Base-by-base conservation (phyloP, 2,113 vertebrate species). In the Burhinus oedicnemus region DNA sequence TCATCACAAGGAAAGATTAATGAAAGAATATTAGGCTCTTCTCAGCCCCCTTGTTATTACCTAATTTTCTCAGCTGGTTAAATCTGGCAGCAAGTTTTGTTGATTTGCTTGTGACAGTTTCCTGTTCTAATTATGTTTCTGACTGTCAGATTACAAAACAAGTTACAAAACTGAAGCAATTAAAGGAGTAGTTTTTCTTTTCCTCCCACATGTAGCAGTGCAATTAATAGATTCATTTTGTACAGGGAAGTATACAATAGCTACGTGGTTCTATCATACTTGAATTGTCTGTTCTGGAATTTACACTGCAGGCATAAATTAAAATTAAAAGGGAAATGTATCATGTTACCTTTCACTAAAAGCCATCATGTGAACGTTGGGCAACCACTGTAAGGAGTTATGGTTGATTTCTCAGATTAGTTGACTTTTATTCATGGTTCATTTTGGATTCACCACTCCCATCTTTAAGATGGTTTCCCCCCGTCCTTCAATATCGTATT, bases 61-160 rank as follows among this genome's bases (percentile, higher is more conserved):
- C n/a, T 93, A 6, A 68, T 93, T 96, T 92, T 92, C 88, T 70
- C 71, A 78, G 77, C 90, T 97, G 89, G 82, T 84, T 77, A 65
- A 79, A 78, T 78, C 60, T 66, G 89, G 54, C 75, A 88, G 69
- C 34, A 83, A 69, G 71, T 68, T 95, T 65, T 51, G 36, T 84
- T 87, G 49, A 87, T 97, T 94, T 94, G 40, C 78, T 69, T 89
- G 62, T 90, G 68, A 85, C 66, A 70, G 21, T 83, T 94, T 95
- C 70, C 62, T 87, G 47, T 95, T 83, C 22, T 87, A 69, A 72
- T 94, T 96, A 34, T 30, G 72, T 83, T 95, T 89, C 80, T 92
- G 49, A 91, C 80, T 91, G 72, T 69, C 74, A 85, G 52, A 45
- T 95, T 87, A 69, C 57, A 75, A 86, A 92, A 80, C 55, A 72